Percentiles rank a stretch among this genome's conserved stretches.
Conservation (phyloP, 2,797 vertebrate species). For the Microchirus variegatus region DNA sequence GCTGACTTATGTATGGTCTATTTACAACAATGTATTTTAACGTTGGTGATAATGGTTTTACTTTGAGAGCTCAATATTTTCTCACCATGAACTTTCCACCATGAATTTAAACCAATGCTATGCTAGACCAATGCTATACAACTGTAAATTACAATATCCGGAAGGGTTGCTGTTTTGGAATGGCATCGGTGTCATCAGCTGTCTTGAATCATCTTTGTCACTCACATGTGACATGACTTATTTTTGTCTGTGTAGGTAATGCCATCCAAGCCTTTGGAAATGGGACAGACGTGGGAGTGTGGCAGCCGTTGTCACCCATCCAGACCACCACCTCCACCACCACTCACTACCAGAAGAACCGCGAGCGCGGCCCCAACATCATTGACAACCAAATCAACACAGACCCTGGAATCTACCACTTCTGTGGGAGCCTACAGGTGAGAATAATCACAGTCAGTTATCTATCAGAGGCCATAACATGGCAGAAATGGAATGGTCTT, state of each 20-base stretch:
- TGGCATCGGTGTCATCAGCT: no score
- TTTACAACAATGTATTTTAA: no score
- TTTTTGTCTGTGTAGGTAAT: slow-evolving; percentile 75
- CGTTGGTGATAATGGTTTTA: no score
- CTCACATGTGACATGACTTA: no score
- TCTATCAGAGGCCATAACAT: not conserved
- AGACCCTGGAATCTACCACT: slow-evolving; percentile 81
- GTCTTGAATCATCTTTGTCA: no score
- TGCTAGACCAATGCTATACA: no score
- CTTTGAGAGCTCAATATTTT: no score
- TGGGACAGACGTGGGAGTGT: slow-evolving; percentile 90
- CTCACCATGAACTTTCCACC: no score
- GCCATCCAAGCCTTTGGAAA: slow-evolving; percentile 95
- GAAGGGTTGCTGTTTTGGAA: no score
- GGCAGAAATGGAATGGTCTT: not conserved
- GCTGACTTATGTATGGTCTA: no score
- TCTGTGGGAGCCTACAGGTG: slow-evolving; percentile 93
- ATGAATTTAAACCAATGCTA: no score
- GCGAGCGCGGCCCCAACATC: slow-evolving; percentile 70
- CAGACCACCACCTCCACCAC: slow-evolving; percentile 87
- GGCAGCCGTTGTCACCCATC: slow-evolving; percentile 84
- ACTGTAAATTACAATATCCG: no score
- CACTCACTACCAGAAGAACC: slow-evolving; percentile 79
- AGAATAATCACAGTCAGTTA: slow-evolving; percentile 9
- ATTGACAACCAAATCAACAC: slow-evolving; percentile 86